phyloP scores from a whole-genome alignment of 2,113 vertebrate genomes.

The Eleginops maclovinus region DNA sequence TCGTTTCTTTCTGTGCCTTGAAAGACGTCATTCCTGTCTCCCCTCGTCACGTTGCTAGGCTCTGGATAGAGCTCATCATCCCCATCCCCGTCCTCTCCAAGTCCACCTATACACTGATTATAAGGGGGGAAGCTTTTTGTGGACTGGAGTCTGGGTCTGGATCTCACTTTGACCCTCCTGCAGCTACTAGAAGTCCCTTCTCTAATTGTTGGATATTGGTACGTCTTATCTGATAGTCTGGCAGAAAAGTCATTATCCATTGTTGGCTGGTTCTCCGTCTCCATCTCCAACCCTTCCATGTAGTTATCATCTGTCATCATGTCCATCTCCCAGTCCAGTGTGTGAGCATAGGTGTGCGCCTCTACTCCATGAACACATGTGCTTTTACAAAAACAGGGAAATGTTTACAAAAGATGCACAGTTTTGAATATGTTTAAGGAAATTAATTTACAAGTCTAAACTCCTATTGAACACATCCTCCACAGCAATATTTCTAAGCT shows the following conservation, averaged over 20 bases:
- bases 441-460: conserved; percentile 27
- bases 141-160: conserved; percentile 59
- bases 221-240: conserved; percentile 22
- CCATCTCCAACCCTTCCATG: conserved; percentile 31
- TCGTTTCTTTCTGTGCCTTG: conserved; percentile 25
- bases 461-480: neutral
- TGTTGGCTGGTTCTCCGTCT: conserved; percentile 16
- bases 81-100: neutral
- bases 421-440: conserved; percentile 45
- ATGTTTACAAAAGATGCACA: conserved; percentile 43
- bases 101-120: conserved; percentile 69
- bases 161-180: conserved; percentile 5
- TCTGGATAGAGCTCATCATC: conserved; percentile 13
- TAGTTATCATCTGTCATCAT: conserved; percentile 4
- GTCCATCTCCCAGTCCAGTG: conserved; percentile 38
- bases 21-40: neutral
- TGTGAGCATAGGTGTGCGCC: neutral
- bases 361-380: conserved; percentile 45
- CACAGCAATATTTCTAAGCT: neutral
- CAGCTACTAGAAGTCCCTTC: conserved; percentile 34
- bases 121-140: conserved; percentile 78
- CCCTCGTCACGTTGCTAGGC: neutral
- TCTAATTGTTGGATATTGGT: conserved; percentile 12
- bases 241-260: conserved; percentile 29
- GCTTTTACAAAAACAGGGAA: conserved; percentile 44